Conservation (phyloP, 2,888 invertebrate species). For the Cephus pygmeus region DNA sequence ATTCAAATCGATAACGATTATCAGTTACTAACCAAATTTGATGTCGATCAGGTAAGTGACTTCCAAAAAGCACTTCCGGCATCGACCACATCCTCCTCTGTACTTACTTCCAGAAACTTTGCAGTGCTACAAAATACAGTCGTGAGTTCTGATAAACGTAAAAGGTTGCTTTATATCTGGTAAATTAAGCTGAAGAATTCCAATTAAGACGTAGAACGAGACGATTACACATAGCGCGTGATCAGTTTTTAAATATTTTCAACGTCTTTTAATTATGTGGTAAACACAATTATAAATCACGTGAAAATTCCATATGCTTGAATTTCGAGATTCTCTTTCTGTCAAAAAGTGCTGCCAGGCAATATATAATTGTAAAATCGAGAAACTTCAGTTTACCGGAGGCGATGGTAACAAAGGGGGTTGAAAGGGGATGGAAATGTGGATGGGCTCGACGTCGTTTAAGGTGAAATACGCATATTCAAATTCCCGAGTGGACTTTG, state of each 20-base stretch:
- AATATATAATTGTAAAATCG: neutral
- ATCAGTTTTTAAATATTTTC: neutral
- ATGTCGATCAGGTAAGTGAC: neutral
- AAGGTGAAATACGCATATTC: neutral
- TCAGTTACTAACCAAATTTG: neutral
- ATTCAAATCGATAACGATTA: neutral
- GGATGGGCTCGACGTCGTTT: neutral
- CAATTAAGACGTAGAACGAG: neutral
- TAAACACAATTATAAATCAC: neutral
- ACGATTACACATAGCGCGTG: neutral
- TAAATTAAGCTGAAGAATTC: neutral
- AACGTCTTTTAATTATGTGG: neutral
- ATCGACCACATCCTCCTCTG: neutral
- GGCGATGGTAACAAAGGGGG: neutral
- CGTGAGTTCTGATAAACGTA: neutral
- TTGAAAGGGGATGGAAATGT: neutral
- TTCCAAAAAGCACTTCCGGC: neutral
- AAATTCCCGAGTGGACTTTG: neutral
- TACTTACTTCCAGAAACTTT: neutral
- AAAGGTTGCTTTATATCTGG: neutral
- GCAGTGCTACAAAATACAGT: too few relatives aligned
- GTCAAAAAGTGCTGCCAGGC: neutral
- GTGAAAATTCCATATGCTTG: neutral
- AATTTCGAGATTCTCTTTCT: neutral
- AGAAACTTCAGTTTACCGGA: too few relatives aligned